Evolutionary conservation across 2,888 invertebrate genomes (phyloP).

Genomic region (Trisateles emortualis): DNA sequence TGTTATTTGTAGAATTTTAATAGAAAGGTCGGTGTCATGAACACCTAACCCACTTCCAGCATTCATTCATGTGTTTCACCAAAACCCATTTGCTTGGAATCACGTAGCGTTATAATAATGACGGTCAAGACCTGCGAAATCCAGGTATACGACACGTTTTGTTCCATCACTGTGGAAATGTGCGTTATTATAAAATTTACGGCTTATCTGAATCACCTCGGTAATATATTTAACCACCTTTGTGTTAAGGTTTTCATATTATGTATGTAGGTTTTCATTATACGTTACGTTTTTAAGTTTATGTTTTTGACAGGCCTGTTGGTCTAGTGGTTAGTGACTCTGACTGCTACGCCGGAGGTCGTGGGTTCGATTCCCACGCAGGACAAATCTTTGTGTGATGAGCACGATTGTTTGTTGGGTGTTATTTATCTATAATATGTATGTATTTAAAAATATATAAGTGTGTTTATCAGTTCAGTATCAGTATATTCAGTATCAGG

Average conservation of each 20-base stretch:
- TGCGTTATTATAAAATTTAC: conserved; percentile 34
- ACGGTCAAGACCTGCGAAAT: conserved; percentile 47
- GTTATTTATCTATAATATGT: too few species aligned
- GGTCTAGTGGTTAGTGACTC: too few species aligned
- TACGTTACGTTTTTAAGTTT: too few species aligned
- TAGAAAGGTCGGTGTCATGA: conserved; percentile 69
- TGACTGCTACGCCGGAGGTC: too few species aligned
- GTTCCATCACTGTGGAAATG: conserved; percentile 34
- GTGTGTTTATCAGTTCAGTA: too few species aligned
- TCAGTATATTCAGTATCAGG: too few species aligned
- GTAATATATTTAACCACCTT: conserved; percentile 30
- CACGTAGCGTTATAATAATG: conserved; percentile 50
- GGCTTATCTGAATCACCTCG: conserved; percentile 28
- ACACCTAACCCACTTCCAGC: conserved; percentile 23
- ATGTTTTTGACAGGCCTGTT: too few species aligned
- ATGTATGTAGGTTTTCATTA: not conserved
- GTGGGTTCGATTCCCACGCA: too few species aligned
- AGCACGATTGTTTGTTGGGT: too few species aligned
- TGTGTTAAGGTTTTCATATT: conserved; percentile 18
- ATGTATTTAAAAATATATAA: too few species aligned
- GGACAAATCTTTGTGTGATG: too few species aligned
- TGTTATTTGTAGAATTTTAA: conserved; percentile 84
- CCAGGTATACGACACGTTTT: conserved; percentile 33
- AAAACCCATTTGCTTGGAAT: conserved; percentile 47
- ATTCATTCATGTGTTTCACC: conserved; percentile 46